phyloP scores from a whole-genome alignment of 1,140 invertebrate genomes.

The Cydia amplana region DNA sequence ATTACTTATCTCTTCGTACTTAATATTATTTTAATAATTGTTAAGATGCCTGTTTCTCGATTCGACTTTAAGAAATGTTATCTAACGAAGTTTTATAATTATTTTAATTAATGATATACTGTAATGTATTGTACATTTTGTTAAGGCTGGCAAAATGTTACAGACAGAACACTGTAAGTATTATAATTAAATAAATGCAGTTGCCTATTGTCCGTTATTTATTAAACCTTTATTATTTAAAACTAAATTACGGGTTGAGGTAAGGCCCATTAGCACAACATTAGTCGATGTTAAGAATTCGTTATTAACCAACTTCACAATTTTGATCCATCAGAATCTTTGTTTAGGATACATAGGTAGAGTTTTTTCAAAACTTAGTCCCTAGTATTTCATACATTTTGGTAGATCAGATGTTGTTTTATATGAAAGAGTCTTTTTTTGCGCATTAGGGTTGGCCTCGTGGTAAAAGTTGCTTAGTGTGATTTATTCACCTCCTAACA shows the following conservation, averaged over 20 bases:
- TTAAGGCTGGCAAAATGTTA: conserved; percentile 73
- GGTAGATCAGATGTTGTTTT: too few species aligned
- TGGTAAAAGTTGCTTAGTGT: too few species aligned
- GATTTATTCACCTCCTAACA: too few species aligned
- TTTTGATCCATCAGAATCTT: too few species aligned
- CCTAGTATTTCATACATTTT: too few species aligned
- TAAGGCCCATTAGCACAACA: too few species aligned
- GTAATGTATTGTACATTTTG: conserved; percentile 57
- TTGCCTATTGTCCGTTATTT: conserved; percentile 50
- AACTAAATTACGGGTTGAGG: neutral
- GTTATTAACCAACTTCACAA: too few species aligned
- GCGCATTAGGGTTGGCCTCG: too few species aligned
- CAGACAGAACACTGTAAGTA: conserved; percentile 40
- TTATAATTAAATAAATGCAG: conserved; percentile 63
- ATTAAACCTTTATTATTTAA: neutral
- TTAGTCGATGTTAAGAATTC: too few species aligned
- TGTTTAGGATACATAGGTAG: too few species aligned
- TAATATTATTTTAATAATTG: conserved; percentile 15
- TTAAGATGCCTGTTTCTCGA: conserved; percentile 27
- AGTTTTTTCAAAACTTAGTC: too few species aligned
- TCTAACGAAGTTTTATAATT: conserved; percentile 32
- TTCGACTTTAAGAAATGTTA: conserved; percentile 27
- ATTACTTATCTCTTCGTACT: neutral
- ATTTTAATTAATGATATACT: conserved; percentile 20
- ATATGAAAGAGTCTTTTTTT: too few species aligned